Percentiles rank a stretch among this genome's conserved stretches.
phyloP scores from a whole-genome alignment of 1,140 invertebrate genomes.

The Acromyrmex heyeri region DNA sequence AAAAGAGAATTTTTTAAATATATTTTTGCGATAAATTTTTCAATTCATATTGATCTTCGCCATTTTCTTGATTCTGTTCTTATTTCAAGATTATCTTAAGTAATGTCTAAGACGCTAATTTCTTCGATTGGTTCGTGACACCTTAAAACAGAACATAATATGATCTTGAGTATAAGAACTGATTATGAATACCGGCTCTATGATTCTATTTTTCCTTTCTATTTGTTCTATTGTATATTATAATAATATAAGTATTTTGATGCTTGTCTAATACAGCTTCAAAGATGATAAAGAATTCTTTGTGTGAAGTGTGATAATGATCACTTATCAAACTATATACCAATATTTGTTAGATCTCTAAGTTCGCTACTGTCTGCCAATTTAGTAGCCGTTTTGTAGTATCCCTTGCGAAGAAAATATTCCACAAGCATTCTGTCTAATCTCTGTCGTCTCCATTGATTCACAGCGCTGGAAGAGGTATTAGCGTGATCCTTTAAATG shows the following conservation, averaged over 20 bases:
- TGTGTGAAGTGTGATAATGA: too few relatives aligned
- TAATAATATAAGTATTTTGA: too few relatives aligned
- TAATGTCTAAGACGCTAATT: too few relatives aligned
- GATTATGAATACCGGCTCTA: too few relatives aligned
- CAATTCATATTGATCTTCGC: not conserved
- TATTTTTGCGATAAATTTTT: not conserved
- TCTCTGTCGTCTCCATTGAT: slow-evolving; percentile 95
- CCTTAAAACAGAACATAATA: too few relatives aligned
- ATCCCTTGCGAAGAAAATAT: slow-evolving; percentile 97
- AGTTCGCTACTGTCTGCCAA: slow-evolving; percentile 94
- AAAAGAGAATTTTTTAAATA: not conserved
- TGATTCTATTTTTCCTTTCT: too few relatives aligned
- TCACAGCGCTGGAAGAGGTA: slow-evolving; percentile 87
- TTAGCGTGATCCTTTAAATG: slow-evolving; percentile 94
- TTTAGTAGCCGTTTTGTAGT: slow-evolving; percentile 96
- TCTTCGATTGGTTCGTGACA: too few relatives aligned
- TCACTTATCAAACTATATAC: slow-evolving; percentile 80
- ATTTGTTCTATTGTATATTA: too few relatives aligned
- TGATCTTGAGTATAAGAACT: too few relatives aligned
- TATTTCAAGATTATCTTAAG: too few relatives aligned
- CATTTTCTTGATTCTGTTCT: not conserved
- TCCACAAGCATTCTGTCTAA: slow-evolving; percentile 98
- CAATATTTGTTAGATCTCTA: slow-evolving; percentile 96
- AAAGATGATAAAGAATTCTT: too few relatives aligned
- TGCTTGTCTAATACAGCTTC: too few relatives aligned